Percentiles rank a stretch among this genome's conserved stretches.
phyloP scores from a whole-genome alignment of 2,888 invertebrate genomes.

The Ceraclea dissimilis region DNA sequence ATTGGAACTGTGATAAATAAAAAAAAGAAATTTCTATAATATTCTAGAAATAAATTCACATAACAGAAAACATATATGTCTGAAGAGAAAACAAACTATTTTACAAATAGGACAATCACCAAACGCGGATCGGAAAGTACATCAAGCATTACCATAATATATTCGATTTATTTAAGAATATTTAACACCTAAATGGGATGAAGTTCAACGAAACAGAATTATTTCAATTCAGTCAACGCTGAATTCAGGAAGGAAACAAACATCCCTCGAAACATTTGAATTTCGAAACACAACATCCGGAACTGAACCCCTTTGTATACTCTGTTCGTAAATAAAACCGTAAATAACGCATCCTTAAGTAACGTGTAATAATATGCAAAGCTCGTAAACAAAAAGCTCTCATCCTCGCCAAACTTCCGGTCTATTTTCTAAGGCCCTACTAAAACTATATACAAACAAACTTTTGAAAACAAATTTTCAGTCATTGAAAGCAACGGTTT shows the following conservation, averaged over 20 bases:
- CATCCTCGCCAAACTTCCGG: conserved; percentile 9
- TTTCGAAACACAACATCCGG: conserved; percentile 2
- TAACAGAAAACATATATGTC: too few relatives aligned
- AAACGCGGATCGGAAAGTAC: too few relatives aligned
- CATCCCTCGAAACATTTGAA: conserved; percentile 1
- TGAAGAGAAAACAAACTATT: too few relatives aligned
- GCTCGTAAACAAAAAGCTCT: conserved; percentile 15
- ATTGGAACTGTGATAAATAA: too few relatives aligned
- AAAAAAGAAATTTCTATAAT: too few relatives aligned
- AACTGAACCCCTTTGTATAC: conserved; percentile 1
- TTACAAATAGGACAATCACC: too few relatives aligned
- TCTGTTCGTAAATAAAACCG: conserved; percentile 13
- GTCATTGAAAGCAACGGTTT: background rate
- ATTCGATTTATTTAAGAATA: background rate
- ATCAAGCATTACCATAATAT: background rate
- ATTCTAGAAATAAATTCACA: too few relatives aligned
- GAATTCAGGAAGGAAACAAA: background rate
- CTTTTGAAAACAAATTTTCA: background rate
- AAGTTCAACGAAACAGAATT: background rate
- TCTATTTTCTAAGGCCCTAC: conserved; percentile 2
- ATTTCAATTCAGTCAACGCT: background rate
- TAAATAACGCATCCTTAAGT: conserved; percentile 22
- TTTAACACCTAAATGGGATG: background rate
- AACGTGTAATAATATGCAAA: conserved; percentile 24
- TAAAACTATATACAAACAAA: conserved; percentile 1